phyloP scores from a whole-genome alignment of 1,140 invertebrate species.

The Eufriesea mexicana region DNA sequence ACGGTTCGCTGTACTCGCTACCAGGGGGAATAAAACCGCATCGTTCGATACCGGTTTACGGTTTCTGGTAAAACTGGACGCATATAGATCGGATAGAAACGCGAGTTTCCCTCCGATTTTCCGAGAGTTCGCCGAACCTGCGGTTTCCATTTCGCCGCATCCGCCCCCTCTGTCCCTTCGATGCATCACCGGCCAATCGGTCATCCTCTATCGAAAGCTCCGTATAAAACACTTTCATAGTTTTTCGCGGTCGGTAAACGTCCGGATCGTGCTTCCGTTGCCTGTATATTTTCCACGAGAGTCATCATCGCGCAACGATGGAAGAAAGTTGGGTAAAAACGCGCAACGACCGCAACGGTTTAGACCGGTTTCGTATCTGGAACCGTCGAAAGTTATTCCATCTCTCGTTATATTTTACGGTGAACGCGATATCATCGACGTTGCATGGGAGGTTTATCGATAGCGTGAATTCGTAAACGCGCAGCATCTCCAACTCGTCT shows the following conservation, averaged over 20 bases:
- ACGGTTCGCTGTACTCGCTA: background rate
- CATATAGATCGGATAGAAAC: conserved; percentile 15
- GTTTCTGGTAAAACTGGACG: background rate
- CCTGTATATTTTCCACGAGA: background rate
- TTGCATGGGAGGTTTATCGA: too few species aligned
- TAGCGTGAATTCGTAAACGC: background rate
- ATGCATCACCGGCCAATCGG: conserved; percentile 13
- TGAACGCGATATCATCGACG: too few species aligned
- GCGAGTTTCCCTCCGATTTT: conserved; percentile 39
- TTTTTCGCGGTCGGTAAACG: conserved; percentile 9
- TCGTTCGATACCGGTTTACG: conserved; percentile 35
- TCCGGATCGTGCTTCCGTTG: background rate
- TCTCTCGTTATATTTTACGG: background rate
- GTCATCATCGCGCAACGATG: background rate
- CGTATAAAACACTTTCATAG: conserved; percentile 15
- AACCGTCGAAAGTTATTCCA: too few species aligned
- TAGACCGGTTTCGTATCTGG: background rate
- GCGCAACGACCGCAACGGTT: too few species aligned
- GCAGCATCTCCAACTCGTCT: background rate
- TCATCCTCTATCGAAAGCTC: conserved; percentile 11
- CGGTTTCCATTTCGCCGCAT: conserved; percentile 45
- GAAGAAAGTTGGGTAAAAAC: too few species aligned
- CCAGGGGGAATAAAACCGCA: conserved; percentile 35
- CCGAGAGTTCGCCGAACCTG: conserved; percentile 45
- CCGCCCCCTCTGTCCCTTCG: background rate